Percentiles rank a stretch among this genome's conserved stretches.
Conservation (phyloP, 2,113 vertebrate species). For the Salvelinus sp. region DNA sequence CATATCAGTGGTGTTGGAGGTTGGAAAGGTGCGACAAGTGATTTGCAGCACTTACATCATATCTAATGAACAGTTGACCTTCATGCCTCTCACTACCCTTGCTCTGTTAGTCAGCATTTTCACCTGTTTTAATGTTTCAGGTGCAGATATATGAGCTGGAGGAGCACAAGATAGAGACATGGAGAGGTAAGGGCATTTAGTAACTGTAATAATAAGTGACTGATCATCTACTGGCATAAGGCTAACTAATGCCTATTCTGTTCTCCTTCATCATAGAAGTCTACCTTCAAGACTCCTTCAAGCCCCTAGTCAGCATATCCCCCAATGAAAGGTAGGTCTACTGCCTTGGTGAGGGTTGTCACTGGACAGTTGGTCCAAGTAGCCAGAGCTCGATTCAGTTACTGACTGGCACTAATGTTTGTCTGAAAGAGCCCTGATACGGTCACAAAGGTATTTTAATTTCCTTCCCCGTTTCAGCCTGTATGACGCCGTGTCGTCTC, state of each 20-base stretch:
- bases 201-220: neutral
- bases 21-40: no score
- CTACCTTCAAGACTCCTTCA: constrained; percentile 96
- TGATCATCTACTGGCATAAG: neutral
- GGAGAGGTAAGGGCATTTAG: constrained; percentile 83
- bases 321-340: constrained; percentile 88
- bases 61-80: neutral
- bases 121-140: constrained; percentile 62
- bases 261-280: constrained; percentile 75
- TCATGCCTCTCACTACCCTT: neutral
- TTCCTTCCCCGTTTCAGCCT: constrained; percentile 70
- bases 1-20: neutral
- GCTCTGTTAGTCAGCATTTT: constrained; percentile 3
- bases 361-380: neutral
- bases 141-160: constrained; percentile 98
- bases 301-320: constrained; percentile 94
- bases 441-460: neutral
- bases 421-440: neutral
- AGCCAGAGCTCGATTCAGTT: neutral
- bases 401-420: neutral
- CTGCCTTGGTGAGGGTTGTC: neutral
- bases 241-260: neutral
- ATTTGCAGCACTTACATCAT: neutral
- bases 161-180: constrained; percentile 98
- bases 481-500: constrained; percentile 93